Conservation (phyloP, 2,113 vertebrate species). For the Phoenicopterus ruber region DNA sequence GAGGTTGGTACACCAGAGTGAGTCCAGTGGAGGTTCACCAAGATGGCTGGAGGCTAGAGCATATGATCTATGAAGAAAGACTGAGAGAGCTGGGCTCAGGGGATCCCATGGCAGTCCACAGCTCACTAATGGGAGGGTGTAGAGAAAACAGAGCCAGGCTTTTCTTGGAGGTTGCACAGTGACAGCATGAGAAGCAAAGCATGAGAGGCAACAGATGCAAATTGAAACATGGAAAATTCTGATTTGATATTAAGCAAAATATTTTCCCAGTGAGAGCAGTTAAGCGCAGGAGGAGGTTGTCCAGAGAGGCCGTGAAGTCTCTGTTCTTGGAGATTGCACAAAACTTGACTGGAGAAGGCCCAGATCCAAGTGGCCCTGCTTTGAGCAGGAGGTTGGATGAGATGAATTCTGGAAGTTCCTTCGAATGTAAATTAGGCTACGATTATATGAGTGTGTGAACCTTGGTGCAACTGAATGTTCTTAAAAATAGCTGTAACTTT, state of each 20-base stretch:
- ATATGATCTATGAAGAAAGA: background rate
- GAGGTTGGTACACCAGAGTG: background rate
- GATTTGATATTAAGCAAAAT: background rate
- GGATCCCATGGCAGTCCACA: background rate
- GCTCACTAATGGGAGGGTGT: background rate
- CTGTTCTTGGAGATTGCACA: background rate
- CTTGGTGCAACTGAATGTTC: background rate
- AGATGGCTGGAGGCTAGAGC: background rate
- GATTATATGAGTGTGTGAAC: background rate
- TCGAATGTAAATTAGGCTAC: background rate
- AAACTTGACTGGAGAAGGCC: background rate
- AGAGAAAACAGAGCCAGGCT: background rate
- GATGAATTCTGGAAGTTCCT: background rate
- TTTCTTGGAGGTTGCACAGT: background rate
- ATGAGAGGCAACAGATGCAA: background rate
- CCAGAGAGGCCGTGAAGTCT: background rate
- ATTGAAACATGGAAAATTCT: background rate
- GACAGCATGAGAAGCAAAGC: background rate
- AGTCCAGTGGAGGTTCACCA: background rate
- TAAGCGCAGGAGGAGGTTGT: background rate
- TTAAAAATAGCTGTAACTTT: constrained; percentile 1
- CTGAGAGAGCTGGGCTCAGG: background rate
- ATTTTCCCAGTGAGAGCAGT: background rate
- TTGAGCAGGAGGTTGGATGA: background rate
- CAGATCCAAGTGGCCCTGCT: background rate